Evolutionary conservation across 92 coral and sea anemone genomes (phyloP), one percentile per base, ranked within the genome.

Genomic region (Parazoanthus atlanticus): DNA sequence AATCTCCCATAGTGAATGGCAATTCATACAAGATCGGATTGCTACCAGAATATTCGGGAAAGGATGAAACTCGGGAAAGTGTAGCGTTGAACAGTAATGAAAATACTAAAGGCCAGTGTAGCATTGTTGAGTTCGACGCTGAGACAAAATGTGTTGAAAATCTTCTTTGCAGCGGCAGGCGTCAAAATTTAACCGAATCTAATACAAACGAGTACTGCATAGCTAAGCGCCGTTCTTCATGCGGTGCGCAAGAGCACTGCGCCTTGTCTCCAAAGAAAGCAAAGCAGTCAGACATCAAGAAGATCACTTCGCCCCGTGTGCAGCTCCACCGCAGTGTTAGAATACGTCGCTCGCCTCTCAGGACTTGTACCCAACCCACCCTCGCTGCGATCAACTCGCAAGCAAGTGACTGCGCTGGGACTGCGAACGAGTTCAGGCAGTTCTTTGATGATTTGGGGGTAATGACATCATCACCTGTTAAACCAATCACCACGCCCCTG

Each of bases 361-460:
- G 88, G 32, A 90, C 90, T 26, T 85, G 94, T 85, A 85, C 90
- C 9, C 93, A 93, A 64, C 97, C 95, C 0, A 95, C 99, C 16
- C 89, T 97, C 15, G 97, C 99, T 21, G 99, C 98, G 0, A 95
- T 97, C 90, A 97, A 97, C 81, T 91, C 94, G 69, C 87, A 90
- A 76, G 52, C 85, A 69, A 86, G 81, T 74, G 91, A 89, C 33
- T 56, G 90, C 1, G 32, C 23, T 19, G 91, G 91, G 29, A 93
- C 96, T 28, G 90, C 81, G 28, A 74, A 54, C 17, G 56, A 80
- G 58, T 81, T 86, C 46, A 91, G 89, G 61, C 93, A 91, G 40
- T 54, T 78, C 86, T 34, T 79, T 67, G 91, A 91, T 83, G 91
- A 84, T 15, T 31, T 91, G 1, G 54, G 82, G 2, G 66, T 79